Percentiles rank a stretch among this genome's conserved stretches.
phyloP scores from a whole-genome alignment of 92 coral and sea anemone genomes.

The Nematostella vectensis region DNA sequence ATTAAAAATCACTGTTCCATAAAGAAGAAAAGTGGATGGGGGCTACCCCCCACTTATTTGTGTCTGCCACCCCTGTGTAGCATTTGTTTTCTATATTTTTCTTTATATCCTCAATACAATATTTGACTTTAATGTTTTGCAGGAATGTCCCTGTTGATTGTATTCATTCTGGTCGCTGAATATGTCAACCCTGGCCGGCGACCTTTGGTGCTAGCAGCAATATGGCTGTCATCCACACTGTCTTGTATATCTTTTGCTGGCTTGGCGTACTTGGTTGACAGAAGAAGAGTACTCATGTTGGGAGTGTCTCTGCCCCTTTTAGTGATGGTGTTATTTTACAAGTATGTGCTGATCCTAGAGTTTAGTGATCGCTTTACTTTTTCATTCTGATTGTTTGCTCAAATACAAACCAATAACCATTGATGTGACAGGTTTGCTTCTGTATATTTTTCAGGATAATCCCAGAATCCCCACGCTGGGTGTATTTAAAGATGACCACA shows the following conservation, averaged over 20 bases:
- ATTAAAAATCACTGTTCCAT: too few relatives aligned
- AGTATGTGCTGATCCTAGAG: constrained; percentile 34
- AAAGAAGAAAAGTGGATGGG: too few relatives aligned
- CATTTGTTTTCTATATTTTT: too few relatives aligned
- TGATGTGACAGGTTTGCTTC: too few relatives aligned
- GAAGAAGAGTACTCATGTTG: constrained; percentile 34
- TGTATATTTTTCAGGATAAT: constrained; percentile 21
- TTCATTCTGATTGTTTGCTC: too few relatives aligned
- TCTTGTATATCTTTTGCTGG: constrained; percentile 52
- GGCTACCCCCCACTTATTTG: too few relatives aligned
- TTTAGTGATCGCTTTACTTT: neutral
- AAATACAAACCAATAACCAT: too few relatives aligned
- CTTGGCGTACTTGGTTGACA: constrained; percentile 34
- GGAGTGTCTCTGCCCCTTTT: constrained; percentile 42
- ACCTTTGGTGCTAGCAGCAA: constrained; percentile 20
- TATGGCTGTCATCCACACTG: constrained; percentile 50
- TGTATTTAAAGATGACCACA: constrained; percentile 38
- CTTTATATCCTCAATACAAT: too few relatives aligned
- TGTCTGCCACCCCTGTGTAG: too few relatives aligned
- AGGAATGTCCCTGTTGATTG: constrained; percentile 45
- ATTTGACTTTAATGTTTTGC: too few relatives aligned
- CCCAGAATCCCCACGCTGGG: constrained; percentile 81
- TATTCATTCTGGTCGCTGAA: constrained; percentile 60
- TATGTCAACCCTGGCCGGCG: constrained; percentile 55
- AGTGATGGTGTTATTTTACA: constrained; percentile 35